Evolutionary conservation across 2,113 vertebrate genomes (phyloP).

Genomic region (Lepus europaeus): DNA sequence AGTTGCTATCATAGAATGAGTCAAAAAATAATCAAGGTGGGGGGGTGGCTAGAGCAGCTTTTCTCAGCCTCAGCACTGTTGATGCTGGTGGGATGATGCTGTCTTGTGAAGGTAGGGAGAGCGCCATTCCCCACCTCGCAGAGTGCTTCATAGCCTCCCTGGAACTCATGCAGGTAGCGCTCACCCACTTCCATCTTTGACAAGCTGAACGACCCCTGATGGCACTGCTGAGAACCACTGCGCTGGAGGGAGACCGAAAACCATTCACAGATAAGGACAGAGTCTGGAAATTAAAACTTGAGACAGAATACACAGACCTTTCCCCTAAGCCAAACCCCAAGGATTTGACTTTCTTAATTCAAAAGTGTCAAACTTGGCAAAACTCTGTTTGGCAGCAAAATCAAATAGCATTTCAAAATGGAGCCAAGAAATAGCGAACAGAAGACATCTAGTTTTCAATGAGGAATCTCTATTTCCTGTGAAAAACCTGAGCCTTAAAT

Average conservation of each 20-base stretch:
- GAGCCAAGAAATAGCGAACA: neutral
- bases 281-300: neutral
- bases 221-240: neutral
- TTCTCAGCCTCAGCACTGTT: neutral
- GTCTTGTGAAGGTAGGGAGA: neutral
- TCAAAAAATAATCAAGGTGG: conserved; percentile 15
- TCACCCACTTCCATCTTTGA: neutral
- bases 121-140: neutral
- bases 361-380: neutral
- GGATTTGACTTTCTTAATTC: conserved; percentile 31
- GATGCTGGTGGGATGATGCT: neutral
- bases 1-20: conserved; percentile 24
- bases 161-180: neutral
- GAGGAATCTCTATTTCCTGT: neutral
- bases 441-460: conserved; percentile 37
- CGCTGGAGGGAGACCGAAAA: neutral
- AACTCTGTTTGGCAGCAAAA: conserved; percentile 37
- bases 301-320: conserved; percentile 22
- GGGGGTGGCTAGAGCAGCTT: neutral
- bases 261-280: neutral
- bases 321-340: conserved; percentile 20
- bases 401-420: conserved; percentile 52
- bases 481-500: neutral
- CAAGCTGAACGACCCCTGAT: neutral
- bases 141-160: neutral